Conservation (phyloP, 2,797 vertebrate species). For the Agapornis canus region DNA sequence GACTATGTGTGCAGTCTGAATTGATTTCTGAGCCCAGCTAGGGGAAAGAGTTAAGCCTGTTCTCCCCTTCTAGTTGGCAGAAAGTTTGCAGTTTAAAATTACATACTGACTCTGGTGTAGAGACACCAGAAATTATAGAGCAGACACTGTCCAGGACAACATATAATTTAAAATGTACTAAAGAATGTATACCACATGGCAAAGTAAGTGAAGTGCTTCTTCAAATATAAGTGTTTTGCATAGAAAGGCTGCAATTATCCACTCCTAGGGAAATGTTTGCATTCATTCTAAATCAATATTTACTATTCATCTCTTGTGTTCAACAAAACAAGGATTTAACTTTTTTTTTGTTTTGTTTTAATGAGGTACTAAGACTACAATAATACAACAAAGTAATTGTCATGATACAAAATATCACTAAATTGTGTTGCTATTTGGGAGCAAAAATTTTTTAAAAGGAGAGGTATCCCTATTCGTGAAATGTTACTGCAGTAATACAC, state of each 20-base stretch:
- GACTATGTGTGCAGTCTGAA: conserved; percentile 15
- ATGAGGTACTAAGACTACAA: conserved; percentile 81
- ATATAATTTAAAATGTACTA: conserved; percentile 90
- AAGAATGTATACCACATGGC: conserved; percentile 88
- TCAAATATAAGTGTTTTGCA: conserved; percentile 88
- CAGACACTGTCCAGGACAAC: conserved; percentile 90
- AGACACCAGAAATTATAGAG: conserved; percentile 91
- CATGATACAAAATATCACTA: conserved; percentile 80
- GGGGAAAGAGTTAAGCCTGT: conserved; percentile 82
- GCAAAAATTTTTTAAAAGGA: conserved; percentile 64
- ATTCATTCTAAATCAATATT: conserved; percentile 89
- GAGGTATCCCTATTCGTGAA: conserved; percentile 74
- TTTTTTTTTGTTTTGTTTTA: conserved; percentile 79
- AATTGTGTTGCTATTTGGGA: conserved; percentile 77
- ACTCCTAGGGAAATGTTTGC: conserved; percentile 89
- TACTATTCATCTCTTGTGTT: conserved; percentile 86
- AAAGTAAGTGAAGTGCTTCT: conserved; percentile 88
- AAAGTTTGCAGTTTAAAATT: conserved; percentile 89
- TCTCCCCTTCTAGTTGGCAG: conserved; percentile 81
- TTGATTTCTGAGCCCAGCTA: conserved; percentile 52
- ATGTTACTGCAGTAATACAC: conserved; percentile 73
- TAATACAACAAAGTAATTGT: conserved; percentile 81
- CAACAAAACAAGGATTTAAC: conserved; percentile 83
- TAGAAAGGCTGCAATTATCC: conserved; percentile 92
- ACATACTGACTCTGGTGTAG: conserved; percentile 88